Evolutionary conservation across 2,888 invertebrate genomes (phyloP).

Genomic region (Temnothorax unifasciatus): DNA sequence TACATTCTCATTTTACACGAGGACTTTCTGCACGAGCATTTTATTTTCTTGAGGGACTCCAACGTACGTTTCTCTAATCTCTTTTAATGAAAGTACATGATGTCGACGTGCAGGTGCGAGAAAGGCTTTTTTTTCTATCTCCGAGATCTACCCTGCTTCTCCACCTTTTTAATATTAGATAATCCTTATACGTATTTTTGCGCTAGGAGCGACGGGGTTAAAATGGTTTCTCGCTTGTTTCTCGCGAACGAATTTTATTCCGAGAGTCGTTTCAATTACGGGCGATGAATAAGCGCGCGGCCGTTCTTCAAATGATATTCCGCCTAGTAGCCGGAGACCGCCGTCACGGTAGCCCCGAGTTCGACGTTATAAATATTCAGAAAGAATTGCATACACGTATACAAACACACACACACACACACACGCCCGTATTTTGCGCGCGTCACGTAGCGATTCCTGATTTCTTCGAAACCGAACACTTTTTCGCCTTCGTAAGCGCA

Average conservation of each 20-base stretch:
- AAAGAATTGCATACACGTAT: slow-evolving; percentile 6
- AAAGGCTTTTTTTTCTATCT: neutral
- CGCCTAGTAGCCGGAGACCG: neutral
- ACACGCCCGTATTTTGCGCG: neutral
- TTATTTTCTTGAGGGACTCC: slow-evolving; percentile 21
- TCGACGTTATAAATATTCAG: slow-evolving; percentile 41
- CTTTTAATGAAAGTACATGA: slow-evolving; percentile 22
- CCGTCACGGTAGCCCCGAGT: neutral
- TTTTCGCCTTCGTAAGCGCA: slow-evolving; percentile 1
- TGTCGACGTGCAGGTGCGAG: neutral
- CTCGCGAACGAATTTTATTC: slow-evolving; percentile 19
- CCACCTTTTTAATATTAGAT: slow-evolving; percentile 17
- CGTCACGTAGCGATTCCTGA: slow-evolving; percentile 19
- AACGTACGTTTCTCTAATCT: neutral
- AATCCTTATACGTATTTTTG: slow-evolving; percentile 1
- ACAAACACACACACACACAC: too few relatives aligned
- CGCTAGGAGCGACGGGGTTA: neutral
- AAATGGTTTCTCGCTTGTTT: slow-evolving; percentile 19
- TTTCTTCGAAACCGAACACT: slow-evolving; percentile 16
- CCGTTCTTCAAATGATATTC: slow-evolving; percentile 27
- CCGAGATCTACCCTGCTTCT: neutral
- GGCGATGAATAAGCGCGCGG: slow-evolving; percentile 11
- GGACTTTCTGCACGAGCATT: neutral
- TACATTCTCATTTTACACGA: neutral
- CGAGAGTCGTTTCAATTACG: slow-evolving; percentile 30